These are phyloP conservation scores for Stegodyphus mimosarum DNA, from an alignment of 1,140 invertebrate genomes.

Conservation along the genomic window DNA sequence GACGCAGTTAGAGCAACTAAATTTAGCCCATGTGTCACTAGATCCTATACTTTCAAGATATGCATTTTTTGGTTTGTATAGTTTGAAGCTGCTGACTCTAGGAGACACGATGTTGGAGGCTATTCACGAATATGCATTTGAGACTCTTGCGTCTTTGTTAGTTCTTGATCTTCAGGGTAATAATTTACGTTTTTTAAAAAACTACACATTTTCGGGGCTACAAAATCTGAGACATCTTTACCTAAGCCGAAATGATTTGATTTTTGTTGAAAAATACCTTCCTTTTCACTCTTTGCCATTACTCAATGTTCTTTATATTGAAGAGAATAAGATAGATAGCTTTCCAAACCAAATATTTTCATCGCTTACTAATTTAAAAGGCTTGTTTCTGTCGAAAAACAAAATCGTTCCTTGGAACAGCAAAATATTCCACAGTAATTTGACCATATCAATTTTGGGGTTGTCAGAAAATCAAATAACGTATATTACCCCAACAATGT, in stretches of 20 bases:
- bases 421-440: neutral
- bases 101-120: no score
- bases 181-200: no score
- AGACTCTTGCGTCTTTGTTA: no score
- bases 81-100: no score
- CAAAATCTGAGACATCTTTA: slow-evolving; percentile 13
- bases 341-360: slow-evolving; percentile 71
- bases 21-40: no score
- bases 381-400: slow-evolving; percentile 64
- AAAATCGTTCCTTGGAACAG: slow-evolving; percentile 26
- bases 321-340: slow-evolving; percentile 70
- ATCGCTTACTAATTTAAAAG: slow-evolving; percentile 66
- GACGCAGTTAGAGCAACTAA: no score
- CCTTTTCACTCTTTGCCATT: slow-evolving; percentile 66
- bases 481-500: slow-evolving; percentile 71
- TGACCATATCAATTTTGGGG: neutral
- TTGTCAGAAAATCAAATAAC: slow-evolving; percentile 72
- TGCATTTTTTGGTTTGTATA: no score
- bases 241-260: neutral
- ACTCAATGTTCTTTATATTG: slow-evolving; percentile 70
- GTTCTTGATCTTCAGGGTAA: no score
- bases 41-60: no score
- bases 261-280: neutral
- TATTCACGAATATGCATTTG: no score
- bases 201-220: no score